These are phyloP conservation scores for Pterois miles DNA, from an alignment of 2,797 vertebrate genomes.

Conservation along the genomic window DNA sequence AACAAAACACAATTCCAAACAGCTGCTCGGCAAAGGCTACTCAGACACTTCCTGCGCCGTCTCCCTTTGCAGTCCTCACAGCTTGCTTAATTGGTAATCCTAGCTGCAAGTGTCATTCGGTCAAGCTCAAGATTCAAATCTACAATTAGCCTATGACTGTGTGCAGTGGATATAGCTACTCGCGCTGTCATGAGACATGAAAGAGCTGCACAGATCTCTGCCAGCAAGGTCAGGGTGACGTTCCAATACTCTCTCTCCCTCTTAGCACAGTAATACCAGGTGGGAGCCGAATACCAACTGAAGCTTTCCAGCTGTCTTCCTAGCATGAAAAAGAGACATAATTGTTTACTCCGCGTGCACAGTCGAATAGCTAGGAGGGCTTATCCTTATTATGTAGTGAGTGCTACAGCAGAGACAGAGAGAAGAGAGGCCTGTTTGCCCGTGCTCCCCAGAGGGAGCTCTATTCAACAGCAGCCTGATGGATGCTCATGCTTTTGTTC, in stretches of 20 bases:
- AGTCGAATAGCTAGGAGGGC: slow-evolving; percentile 61
- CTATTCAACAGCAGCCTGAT: slow-evolving; percentile 67
- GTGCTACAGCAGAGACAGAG: slow-evolving; percentile 53
- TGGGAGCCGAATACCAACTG: slow-evolving; percentile 49
- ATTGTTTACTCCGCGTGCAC: slow-evolving; percentile 70
- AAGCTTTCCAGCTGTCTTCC: slow-evolving; percentile 45
- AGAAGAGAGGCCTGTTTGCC: slow-evolving; percentile 69
- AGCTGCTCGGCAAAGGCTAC: slow-evolving; percentile 54
- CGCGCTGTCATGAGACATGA: slow-evolving; percentile 43
- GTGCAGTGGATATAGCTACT: slow-evolving; percentile 38
- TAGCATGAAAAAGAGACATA: slow-evolving; percentile 58
- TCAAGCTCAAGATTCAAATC: slow-evolving; percentile 64
- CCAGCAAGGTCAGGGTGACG: slow-evolving; percentile 60
- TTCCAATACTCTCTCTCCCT: slow-evolving; percentile 9
- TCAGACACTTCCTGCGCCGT: slow-evolving; percentile 29
- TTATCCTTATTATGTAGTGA: slow-evolving; percentile 65
- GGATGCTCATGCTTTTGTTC: slow-evolving; percentile 75
- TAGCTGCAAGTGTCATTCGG: slow-evolving; percentile 53
- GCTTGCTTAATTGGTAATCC: slow-evolving; percentile 68
- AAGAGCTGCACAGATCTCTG: slow-evolving; percentile 47
- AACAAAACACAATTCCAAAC: slow-evolving; percentile 67
- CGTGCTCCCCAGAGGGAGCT: slow-evolving; percentile 65
- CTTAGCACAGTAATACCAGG: slow-evolving; percentile 34
- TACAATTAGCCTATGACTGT: slow-evolving; percentile 70
- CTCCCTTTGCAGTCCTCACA: slow-evolving; percentile 5